These are phyloP conservation scores for Ips typographus DNA, from an alignment of 1,140 invertebrate genomes.

Conservation along the genomic window DNA sequence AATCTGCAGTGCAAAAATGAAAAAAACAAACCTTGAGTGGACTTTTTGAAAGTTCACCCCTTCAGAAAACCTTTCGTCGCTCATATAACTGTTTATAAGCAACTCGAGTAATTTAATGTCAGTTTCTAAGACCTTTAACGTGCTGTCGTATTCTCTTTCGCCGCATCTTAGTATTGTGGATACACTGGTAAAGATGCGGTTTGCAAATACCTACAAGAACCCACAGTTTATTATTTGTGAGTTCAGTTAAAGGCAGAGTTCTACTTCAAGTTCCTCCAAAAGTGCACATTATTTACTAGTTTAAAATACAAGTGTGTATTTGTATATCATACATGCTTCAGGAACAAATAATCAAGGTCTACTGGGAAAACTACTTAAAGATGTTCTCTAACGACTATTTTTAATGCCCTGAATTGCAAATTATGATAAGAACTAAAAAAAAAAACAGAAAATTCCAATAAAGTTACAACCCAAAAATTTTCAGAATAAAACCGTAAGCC, in stretches of 20 bases:
- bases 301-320: no score
- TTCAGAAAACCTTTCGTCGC: slow-evolving; percentile 59
- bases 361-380: no score
- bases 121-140: slow-evolving; percentile 56
- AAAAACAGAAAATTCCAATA: no score
- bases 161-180: slow-evolving; percentile 41
- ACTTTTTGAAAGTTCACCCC: slow-evolving; percentile 62
- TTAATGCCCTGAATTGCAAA: no score
- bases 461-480: no score
- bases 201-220: slow-evolving; percentile 58
- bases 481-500: no score
- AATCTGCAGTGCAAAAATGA: not conserved
- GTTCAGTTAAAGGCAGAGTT: not conserved
- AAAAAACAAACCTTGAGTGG: slow-evolving; percentile 53
- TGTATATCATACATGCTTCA: no score
- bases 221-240: not conserved
- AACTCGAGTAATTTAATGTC: slow-evolving; percentile 66
- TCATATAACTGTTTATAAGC: slow-evolving; percentile 66
- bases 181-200: slow-evolving; percentile 59
- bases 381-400: no score
- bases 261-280: no score
- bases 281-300: no score
- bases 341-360: no score
- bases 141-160: slow-evolving; percentile 38
- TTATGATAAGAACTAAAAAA: no score